Evolutionary conservation across 2,113 vertebrate species (phyloP).

Genomic region (Perca fluviatilis): DNA sequence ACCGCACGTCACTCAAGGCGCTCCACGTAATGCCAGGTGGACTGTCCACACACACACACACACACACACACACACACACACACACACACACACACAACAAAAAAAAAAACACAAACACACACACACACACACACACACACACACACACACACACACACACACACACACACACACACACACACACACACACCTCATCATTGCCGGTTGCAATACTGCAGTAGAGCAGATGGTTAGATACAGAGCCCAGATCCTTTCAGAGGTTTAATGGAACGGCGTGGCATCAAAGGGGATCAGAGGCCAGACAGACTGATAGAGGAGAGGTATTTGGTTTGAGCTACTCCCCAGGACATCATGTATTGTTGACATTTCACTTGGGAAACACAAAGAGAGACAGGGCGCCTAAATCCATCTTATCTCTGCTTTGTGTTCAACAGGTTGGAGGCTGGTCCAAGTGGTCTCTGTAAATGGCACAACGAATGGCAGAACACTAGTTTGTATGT

Average conservation of each 20-base stretch:
- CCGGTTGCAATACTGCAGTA: conserved; percentile 5
- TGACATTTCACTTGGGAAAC: conserved; percentile 67
- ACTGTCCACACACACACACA: conserved; percentile 24
- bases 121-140: conserved; percentile 17
- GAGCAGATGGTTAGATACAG: conserved; percentile 57
- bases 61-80: conserved; percentile 1
- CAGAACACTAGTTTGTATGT: conserved; percentile 6
- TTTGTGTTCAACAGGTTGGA: conserved; percentile 58
- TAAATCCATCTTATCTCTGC: conserved; percentile 53
- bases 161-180: conserved; percentile 8
- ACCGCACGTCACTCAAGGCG: conserved; percentile 66
- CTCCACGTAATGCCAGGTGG: conserved; percentile 51
- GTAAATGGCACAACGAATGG: conserved; percentile 39
- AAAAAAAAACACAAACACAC: conserved; percentile 20
- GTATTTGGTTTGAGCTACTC: conserved; percentile 62
- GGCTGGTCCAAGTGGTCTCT: conserved; percentile 33
- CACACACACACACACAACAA: conserved; percentile 8
- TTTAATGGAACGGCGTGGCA: conserved; percentile 64
- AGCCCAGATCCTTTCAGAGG: conserved; percentile 54
- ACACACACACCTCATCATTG: conserved; percentile 17
- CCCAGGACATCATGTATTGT: conserved; percentile 57
- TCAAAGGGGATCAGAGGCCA: conserved; percentile 69
- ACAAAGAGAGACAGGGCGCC: conserved; percentile 53
- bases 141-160: conserved; percentile 13
- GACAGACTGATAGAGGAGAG: conserved; percentile 45